A percentile compares a stretch with the other conserved stretches of the same genome.
Evolutionary conservation across 2,888 invertebrate genomes (phyloP).

Genomic region (Ormia ochracea): DNA sequence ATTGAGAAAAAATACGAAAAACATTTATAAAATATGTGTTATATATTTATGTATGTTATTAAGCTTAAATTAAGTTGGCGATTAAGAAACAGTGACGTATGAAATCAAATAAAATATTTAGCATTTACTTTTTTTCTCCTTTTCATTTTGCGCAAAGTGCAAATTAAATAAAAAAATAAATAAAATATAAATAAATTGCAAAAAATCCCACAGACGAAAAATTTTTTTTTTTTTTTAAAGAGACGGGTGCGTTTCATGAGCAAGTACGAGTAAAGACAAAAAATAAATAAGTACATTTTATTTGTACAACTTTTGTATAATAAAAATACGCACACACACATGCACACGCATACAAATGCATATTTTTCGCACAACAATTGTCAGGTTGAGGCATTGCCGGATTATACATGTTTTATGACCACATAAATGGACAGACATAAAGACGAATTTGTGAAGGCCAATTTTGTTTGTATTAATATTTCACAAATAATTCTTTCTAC

Average conservation of each 20-base stretch:
- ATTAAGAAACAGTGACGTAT: conserved; percentile 43
- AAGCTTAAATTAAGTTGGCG: conserved; percentile 18
- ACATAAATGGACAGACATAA: conserved; percentile 19
- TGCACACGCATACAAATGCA: too few species aligned
- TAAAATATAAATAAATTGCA: not conserved
- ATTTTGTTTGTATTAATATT: conserved; percentile 52
- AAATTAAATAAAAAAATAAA: conserved; percentile 37
- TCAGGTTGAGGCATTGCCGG: conserved; percentile 9
- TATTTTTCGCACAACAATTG: conserved; percentile 26
- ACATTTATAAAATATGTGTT: conserved; percentile 19
- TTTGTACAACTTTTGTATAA: conserved; percentile 8
- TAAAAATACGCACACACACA: too few species aligned
- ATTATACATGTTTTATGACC: conserved; percentile 39
- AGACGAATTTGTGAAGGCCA: conserved; percentile 47
- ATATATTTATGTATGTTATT: too few species aligned
- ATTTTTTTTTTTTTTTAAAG: not conserved
- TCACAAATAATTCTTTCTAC: conserved; percentile 38
- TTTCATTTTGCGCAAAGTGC: conserved; percentile 43
- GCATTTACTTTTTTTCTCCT: not conserved
- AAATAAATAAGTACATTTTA: conserved; percentile 27
- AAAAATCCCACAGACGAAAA: not conserved
- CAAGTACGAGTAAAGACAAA: conserved; percentile 39
- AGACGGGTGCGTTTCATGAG: conserved; percentile 29
- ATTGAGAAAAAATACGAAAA: not conserved
- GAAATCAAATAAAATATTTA: not conserved